These are phyloP conservation scores for Oxystoma pomonae DNA, from an alignment of 2,888 invertebrate species.

Conservation along the genomic window DNA sequence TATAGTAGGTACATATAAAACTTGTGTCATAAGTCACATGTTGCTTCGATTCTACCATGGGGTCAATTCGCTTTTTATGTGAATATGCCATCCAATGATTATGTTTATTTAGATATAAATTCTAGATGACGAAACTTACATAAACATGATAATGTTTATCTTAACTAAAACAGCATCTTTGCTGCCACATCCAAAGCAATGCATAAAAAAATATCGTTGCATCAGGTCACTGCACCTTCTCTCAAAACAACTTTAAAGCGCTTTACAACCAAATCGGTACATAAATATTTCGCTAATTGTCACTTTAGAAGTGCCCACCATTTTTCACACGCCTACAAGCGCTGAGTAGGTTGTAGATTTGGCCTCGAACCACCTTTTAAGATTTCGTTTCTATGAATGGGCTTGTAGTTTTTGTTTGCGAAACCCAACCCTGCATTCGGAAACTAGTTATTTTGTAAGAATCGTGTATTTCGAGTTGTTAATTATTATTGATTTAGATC, in stretches of 20 bases:
- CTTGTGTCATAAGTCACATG: conserved; percentile 8
- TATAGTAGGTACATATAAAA: background rate
- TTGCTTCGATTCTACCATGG: no score
- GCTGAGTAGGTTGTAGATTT: background rate
- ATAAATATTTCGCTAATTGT: background rate
- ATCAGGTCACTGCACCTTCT: background rate
- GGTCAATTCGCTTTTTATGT: no score
- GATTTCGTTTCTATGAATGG: background rate
- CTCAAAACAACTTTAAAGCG: background rate
- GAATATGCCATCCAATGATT: no score
- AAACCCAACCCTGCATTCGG: background rate
- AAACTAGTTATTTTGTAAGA: no score
- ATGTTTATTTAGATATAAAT: no score
- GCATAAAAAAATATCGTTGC: no score
- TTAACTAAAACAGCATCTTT: no score
- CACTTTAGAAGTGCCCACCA: background rate
- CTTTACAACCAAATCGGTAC: background rate
- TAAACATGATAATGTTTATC: no score
- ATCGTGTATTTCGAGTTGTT: no score
- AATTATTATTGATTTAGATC: no score
- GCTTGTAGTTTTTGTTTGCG: background rate
- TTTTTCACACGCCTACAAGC: background rate
- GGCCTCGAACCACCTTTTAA: background rate
- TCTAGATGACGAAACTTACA: no score
- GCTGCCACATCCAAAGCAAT: no score